Base-by-base conservation (phyloP, 2,888 invertebrate genomes). In the Notodonta ziczac region DNA sequence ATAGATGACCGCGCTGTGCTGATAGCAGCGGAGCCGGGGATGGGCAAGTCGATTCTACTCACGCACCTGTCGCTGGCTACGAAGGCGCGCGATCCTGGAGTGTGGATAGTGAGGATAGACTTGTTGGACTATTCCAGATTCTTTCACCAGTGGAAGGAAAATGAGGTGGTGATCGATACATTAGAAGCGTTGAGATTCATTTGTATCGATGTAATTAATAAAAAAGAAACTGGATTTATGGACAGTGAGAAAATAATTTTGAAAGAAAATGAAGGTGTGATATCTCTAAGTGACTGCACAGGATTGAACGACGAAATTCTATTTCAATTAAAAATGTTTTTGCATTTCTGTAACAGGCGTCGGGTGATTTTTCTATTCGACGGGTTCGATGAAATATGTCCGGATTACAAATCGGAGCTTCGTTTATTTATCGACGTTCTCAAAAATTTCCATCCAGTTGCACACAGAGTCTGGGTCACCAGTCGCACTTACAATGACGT, bases 341-440 rank as follows among this genome's bases (percentile, higher is more conserved):
- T 51, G n/a, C 12, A 58, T 44, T 58, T 51, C 32, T 63, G 58
- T 14, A 60, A 56, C 13, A 56, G 58, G n/a, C 51, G 60, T 24
- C 46, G 53, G 44, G 42, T 56, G 10, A 56, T 60, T 6, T 58
- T 60, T 52, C 52, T 63, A 4, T 48, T 63, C 14, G 63, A 63
- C 32, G 63, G 63, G 10, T 63, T 63, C 32, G 63, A 63, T 44
- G 63, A 63, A 35, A 56, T 63, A 16, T 63, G 60, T 58, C 63
- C 63, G 8, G 57, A 56, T 53, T 63, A 63, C 46, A 55, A 60
- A 52, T 14, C 1, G 40, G 56, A 60, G 56, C 55, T 60, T 10
- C 56, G 16, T 9, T 4, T 24, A 24, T 24, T 51, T 16, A 10
- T 51, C 10, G 24, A 4, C 5, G 51, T 51, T 24, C 16, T 51